A percentile compares a stretch with the other conserved stretches of the same genome.
Conservation (phyloP, 2,797 vertebrate species). For the Falco peregrinus region DNA sequence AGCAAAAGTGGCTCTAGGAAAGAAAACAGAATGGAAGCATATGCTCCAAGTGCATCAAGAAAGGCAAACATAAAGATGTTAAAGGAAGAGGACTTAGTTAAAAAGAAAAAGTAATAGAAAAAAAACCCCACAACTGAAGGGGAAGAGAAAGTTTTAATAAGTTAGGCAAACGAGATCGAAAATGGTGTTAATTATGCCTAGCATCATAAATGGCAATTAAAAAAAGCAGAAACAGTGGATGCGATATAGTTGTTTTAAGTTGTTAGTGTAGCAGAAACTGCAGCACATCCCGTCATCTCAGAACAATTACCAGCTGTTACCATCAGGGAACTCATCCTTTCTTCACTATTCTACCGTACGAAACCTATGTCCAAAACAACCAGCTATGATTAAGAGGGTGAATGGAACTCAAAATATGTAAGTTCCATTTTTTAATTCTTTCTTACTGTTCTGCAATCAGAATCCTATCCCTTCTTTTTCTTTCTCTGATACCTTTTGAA, state of each 20-base stretch:
- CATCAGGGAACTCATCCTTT: conserved; percentile 2
- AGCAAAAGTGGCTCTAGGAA: background rate
- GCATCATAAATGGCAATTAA: conserved; percentile 34
- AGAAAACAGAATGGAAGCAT: background rate
- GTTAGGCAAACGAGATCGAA: conserved; percentile 8
- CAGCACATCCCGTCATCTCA: background rate
- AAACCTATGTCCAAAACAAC: background rate
- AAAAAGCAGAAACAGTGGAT: background rate
- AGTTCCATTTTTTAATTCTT: background rate
- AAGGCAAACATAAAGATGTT: background rate
- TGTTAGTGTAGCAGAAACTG: background rate
- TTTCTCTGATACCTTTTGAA: background rate
- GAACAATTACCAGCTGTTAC: conserved; percentile 37
- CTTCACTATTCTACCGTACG: background rate
- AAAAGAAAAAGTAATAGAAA: background rate
- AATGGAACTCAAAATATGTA: background rate
- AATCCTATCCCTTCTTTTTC: background rate
- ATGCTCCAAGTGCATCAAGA: background rate
- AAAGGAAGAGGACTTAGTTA: background rate
- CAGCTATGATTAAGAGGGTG: background rate
- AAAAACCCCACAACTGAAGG: background rate
- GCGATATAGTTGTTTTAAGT: background rate
- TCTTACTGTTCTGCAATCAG: background rate
- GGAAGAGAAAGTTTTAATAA: conserved; percentile 1
- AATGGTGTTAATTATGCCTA: conserved; percentile 30